Conservation (phyloP, 2,888 invertebrate species). For the Ferdinandea cuprea region DNA sequence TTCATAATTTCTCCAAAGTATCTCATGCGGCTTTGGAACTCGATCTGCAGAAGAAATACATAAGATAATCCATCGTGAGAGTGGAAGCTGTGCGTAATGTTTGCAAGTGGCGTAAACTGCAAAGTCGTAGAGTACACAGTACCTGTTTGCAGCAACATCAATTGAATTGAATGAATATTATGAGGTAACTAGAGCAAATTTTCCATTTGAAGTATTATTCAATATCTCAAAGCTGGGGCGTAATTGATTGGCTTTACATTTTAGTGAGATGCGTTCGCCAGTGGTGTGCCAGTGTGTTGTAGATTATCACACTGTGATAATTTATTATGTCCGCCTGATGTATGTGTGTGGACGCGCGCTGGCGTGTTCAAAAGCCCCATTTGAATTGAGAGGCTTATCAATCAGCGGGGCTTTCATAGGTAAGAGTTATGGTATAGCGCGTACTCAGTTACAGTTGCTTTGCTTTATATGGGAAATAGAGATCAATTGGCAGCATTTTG, state of each 20-base stretch:
- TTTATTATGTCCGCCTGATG: conserved; percentile 66
- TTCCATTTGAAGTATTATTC: conserved; percentile 38
- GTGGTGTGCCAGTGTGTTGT: conserved; percentile 35
- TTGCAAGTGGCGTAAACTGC: conserved; percentile 9
- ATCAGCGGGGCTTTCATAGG: conserved; percentile 19
- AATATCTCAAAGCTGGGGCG: conserved; percentile 21
- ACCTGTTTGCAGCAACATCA: conserved; percentile 43
- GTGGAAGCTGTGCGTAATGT: conserved; percentile 1
- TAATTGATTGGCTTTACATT: conserved; percentile 53
- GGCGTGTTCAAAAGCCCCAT: conserved; percentile 3
- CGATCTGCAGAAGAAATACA: background rate
- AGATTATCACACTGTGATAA: conserved; percentile 25
- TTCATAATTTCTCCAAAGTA: conserved; percentile 64
- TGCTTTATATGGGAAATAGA: too few relatives aligned
- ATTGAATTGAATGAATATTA: conserved; percentile 15
- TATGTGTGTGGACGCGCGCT: background rate
- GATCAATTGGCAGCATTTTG: background rate
- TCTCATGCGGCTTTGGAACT: conserved; percentile 17
- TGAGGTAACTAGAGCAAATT: conserved; percentile 53
- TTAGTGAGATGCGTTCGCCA: conserved; percentile 19
- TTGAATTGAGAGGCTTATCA: conserved; percentile 27
- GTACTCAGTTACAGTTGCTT: too few relatives aligned
- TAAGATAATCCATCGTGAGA: conserved; percentile 34
- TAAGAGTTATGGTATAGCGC: background rate
- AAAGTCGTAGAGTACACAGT: conserved; percentile 12